Evolutionary conservation across 2,888 invertebrate species (phyloP).

Genomic region (Steinernema scapterisci): DNA sequence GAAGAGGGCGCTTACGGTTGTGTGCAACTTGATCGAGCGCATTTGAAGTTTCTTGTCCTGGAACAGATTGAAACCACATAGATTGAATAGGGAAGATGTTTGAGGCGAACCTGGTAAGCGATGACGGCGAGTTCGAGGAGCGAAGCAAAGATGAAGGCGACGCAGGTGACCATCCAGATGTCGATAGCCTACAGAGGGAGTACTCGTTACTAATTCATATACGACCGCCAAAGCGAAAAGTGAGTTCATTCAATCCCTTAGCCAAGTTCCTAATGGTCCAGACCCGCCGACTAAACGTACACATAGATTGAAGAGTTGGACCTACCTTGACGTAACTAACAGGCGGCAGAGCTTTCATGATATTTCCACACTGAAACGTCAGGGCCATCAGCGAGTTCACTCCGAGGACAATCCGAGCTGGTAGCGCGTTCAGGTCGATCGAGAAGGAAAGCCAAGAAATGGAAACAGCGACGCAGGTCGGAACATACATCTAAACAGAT

Average conservation of each 20-base stretch:
- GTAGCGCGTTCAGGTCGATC: slow-evolving; percentile 55
- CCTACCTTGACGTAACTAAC: slow-evolving; percentile 60
- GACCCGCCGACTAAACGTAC: not conserved
- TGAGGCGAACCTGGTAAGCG: slow-evolving; percentile 56
- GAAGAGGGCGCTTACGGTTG: slow-evolving; percentile 48
- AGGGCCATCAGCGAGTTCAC: slow-evolving; percentile 65
- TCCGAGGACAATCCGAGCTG: slow-evolving; percentile 62
- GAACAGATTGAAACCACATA: too few species aligned
- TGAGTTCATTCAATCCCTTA: too few species aligned
- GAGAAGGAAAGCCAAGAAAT: slow-evolving; percentile 64
- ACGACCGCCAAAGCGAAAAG: too few species aligned
- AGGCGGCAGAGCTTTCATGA: slow-evolving; percentile 50
- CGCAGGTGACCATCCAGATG: slow-evolving; percentile 62
- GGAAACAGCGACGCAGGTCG: slow-evolving; percentile 62
- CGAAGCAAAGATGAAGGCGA: slow-evolving; percentile 63
- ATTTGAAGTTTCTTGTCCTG: slow-evolving; percentile 55
- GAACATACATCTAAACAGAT: slow-evolving; percentile 57
- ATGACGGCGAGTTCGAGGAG: slow-evolving; percentile 62
- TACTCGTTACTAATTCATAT: too few species aligned
- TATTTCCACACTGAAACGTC: slow-evolving; percentile 50
- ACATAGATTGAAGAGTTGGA: not conserved
- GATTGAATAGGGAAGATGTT: too few species aligned
- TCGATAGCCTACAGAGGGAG: slow-evolving; percentile 53
- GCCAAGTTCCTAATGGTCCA: too few species aligned
- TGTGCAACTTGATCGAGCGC: slow-evolving; percentile 44